Conservation (phyloP, 2,113 vertebrate genomes). For the Tympanuchus pallidicinctus region DNA sequence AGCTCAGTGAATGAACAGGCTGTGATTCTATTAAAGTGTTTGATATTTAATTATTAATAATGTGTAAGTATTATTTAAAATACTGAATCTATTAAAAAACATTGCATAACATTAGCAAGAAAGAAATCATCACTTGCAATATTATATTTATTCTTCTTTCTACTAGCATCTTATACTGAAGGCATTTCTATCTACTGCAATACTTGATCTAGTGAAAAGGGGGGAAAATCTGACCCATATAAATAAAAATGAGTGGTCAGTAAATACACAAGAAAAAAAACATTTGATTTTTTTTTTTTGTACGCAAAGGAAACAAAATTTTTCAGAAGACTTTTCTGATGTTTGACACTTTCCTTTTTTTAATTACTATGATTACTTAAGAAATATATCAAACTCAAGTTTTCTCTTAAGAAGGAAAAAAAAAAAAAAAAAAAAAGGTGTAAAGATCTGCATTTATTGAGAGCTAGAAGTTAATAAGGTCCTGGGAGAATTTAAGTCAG, state of each 20-base stretch:
- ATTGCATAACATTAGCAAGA: background rate
- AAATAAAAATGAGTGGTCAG: background rate
- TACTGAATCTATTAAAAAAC: background rate
- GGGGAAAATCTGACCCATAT: background rate
- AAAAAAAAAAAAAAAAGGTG: background rate
- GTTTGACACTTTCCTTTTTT: background rate
- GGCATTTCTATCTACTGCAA: background rate
- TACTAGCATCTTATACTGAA: background rate
- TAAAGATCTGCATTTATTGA: background rate
- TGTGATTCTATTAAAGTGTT: background rate
- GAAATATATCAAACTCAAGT: background rate
- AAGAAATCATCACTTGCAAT: background rate
- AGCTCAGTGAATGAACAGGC: background rate
- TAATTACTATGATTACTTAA: background rate
- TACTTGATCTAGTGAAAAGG: background rate
- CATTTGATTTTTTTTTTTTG: background rate
- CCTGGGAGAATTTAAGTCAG: constrained; percentile 7
- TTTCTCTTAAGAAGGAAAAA: background rate
- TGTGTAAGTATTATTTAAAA: background rate
- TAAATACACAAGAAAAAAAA: background rate
- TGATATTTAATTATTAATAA: background rate
- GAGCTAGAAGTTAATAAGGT: constrained; percentile 16
- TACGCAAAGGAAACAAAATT: background rate
- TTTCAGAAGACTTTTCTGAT: background rate
- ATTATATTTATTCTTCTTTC: background rate